Evolutionary conservation across 2,113 vertebrate genomes (phyloP), one percentile per base, ranked within the genome.

Genomic region (Hucho hucho): DNA sequence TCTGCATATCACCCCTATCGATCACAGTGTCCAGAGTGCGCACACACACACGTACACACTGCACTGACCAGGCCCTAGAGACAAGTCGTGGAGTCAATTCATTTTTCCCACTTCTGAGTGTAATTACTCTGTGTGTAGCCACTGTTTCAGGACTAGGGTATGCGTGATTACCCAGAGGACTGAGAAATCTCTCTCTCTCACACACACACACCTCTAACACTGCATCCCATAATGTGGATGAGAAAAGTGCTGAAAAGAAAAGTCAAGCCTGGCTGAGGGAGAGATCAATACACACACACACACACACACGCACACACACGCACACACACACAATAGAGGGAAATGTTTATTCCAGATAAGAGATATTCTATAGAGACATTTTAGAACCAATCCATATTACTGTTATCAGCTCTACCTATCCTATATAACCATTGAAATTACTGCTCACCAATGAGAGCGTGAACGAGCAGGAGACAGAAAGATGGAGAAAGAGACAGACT

Each of bases 341-440:
- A 63, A 63, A 63, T 63, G 22, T 63, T 63, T 63, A 24, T 63
- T 63, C 61, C 61, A 25, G 61, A 63, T 63, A 24, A 63, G 61
- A 63, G 59, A n/a, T n/a, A 13, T 63, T 63, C 1, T 12, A 59
- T 59, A 25, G 7, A 63, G n/a, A 63, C n/a, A 63, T 24, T 63
- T 25, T 24, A 63, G 25, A 63, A n/a, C 59, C 59, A 61, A 61
- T 61, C 59, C 59, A 61, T 61, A 12, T 7, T 61, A 24, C 59
- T 61, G 59, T 24, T 61, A 61, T 61, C n/a, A 9, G 37, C 59
- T 24, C 59, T 22, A 61, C 59, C 4, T 61, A 11, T 24, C 20
- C 37, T 43, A 43, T 43, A 43, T 43, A 43, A 43, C 37, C 9
- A 43, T 43, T 20, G 59, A 24, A 7, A 61, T 20, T 3, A 24